These are phyloP conservation scores for Octonoba sinensis DNA, from an alignment of 2,888 invertebrate genomes.

Conservation along the genomic window DNA sequence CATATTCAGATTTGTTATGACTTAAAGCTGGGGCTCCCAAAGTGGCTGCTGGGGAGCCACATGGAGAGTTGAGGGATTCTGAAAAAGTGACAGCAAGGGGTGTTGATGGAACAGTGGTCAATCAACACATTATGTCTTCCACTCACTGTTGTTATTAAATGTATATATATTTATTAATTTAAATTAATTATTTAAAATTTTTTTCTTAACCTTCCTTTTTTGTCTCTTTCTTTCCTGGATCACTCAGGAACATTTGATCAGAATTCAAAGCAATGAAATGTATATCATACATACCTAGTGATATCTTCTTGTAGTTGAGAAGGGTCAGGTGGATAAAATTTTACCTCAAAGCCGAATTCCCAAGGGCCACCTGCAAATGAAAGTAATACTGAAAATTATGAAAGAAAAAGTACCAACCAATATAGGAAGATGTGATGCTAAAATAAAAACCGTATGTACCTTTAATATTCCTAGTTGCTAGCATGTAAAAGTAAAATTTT, in stretches of 20 bases:
- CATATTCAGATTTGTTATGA: too few relatives aligned
- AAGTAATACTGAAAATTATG: background rate
- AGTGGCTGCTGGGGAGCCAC: too few relatives aligned
- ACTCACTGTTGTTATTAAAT: background rate
- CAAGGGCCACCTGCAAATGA: constrained; percentile 83
- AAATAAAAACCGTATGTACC: constrained; percentile 4
- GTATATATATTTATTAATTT: too few relatives aligned
- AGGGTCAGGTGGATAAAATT: constrained; percentile 99
- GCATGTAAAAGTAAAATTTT: constrained; percentile 26
- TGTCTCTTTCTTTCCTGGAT: too few relatives aligned
- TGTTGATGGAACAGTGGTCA: too few relatives aligned
- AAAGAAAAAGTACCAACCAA: background rate
- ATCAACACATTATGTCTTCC: background rate
- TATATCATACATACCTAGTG: constrained; percentile 75
- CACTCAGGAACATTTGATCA: too few relatives aligned
- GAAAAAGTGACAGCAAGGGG: too few relatives aligned
- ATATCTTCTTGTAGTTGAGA: constrained; percentile 93
- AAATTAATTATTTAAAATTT: too few relatives aligned
- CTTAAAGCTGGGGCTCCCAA: too few relatives aligned
- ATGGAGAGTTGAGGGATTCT: too few relatives aligned
- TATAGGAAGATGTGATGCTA: background rate
- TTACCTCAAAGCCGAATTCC: constrained; percentile 94
- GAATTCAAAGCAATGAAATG: too few relatives aligned
- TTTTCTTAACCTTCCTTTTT: too few relatives aligned
- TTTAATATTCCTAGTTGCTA: constrained; percentile 46